These are phyloP conservation scores for Rhopalosiphum maidis DNA, from an alignment of 1,140 invertebrate species.

Conservation along the genomic window DNA sequence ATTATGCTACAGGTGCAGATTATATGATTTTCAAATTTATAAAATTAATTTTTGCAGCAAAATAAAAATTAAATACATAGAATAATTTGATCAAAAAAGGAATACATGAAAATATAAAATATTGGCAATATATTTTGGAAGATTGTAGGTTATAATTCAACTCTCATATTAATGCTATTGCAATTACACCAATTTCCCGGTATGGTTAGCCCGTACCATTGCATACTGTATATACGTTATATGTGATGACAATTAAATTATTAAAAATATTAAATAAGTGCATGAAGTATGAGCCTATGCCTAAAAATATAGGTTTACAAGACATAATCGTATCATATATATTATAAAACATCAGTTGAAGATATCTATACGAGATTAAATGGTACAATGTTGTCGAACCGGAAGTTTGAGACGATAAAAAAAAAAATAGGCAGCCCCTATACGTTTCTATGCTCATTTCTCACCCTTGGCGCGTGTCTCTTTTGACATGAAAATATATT, in stretches of 20 bases:
- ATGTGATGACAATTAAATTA: not conserved
- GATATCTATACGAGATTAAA: constrained; percentile 1
- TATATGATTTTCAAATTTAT: not conserved
- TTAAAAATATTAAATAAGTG: not conserved
- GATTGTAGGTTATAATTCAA: not conserved
- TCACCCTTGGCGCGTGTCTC: constrained; percentile 15
- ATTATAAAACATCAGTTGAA: not conserved
- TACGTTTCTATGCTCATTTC: not conserved
- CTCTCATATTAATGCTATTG: not conserved
- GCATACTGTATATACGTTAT: not conserved
- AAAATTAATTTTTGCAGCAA: not conserved
- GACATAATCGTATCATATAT: not conserved
- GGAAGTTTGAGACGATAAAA: constrained; percentile 20
- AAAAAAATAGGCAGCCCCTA: not conserved
- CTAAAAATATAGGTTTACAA: not conserved
- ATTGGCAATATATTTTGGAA: not conserved
- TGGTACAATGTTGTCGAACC: not conserved
- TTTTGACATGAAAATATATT: not conserved
- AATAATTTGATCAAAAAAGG: not conserved
- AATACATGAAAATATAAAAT: not conserved
- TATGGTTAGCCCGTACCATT: not conserved
- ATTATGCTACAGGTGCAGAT: not conserved
- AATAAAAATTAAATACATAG: not conserved
- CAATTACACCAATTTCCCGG: not conserved
- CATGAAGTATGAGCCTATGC: not conserved